A percentile compares a stretch with the other conserved stretches of the same genome.
Conservation (phyloP, 92 coral and sea anemone genomes). For the Umimayanthus kanabou region DNA sequence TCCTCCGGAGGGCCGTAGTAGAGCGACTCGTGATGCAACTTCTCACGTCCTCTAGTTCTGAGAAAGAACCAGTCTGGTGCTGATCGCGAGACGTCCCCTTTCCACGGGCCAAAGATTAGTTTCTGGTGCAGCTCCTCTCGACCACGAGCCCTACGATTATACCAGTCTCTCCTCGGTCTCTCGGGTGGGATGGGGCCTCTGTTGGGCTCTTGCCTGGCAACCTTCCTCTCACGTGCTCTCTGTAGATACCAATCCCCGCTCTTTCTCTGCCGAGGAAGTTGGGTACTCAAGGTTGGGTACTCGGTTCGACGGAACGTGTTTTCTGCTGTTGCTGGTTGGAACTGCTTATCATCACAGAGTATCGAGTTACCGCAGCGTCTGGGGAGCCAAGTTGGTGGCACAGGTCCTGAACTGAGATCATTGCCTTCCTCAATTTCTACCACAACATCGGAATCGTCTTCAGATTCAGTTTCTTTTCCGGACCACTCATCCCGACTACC, state of each 20-base stretch:
- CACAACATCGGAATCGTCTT: conserved; percentile 17
- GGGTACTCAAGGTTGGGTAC: too few species aligned
- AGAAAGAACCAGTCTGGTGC: conserved; percentile 33
- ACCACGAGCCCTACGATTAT: conserved; percentile 6
- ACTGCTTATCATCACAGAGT: conserved; percentile 15
- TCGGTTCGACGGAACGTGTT: not conserved
- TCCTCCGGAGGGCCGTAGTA: not conserved
- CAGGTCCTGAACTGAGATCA: not conserved
- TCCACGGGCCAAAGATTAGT: conserved; percentile 21
- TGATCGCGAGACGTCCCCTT: conserved; percentile 19
- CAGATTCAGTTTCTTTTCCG: not conserved
- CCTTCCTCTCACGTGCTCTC: conserved; percentile 24
- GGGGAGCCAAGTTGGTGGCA: conserved; percentile 23
- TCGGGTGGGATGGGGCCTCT: conserved; percentile 20
- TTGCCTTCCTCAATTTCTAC: conserved; percentile 23
- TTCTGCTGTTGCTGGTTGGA: not conserved
- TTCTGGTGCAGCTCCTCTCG: conserved; percentile 33
- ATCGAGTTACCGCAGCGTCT: not conserved
- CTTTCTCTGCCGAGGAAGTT: conserved; percentile 2
- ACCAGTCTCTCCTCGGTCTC: conserved; percentile 1
- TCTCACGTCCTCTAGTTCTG: conserved; percentile 27
- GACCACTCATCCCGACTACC: not conserved
- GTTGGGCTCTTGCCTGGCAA: not conserved
- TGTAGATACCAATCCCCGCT: conserved; percentile 35
- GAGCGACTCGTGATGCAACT: not conserved